Conservation (phyloP, 2,113 vertebrate species). For the Forbesichthys agassizii region DNA sequence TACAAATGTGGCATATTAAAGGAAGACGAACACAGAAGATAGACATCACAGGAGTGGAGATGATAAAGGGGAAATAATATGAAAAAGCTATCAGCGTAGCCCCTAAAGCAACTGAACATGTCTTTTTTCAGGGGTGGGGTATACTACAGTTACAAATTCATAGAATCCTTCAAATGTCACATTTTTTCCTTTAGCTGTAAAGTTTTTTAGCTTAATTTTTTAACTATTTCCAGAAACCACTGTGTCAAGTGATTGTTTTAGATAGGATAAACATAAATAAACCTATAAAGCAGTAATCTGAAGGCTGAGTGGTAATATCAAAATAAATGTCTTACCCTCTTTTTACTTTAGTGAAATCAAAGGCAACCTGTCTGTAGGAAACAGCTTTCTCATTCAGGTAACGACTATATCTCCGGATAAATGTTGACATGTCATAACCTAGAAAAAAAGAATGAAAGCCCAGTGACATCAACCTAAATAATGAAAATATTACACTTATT, state of each 20-base stretch:
- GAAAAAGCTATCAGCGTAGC: slow-evolving; percentile 3
- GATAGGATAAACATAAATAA: background rate
- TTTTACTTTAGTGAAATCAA: slow-evolving; percentile 99
- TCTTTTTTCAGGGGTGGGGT: background rate
- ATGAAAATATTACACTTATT: background rate
- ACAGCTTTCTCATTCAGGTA: slow-evolving; percentile 98
- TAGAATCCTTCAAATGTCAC: background rate
- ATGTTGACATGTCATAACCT: slow-evolving; percentile 99
- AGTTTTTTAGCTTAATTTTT: background rate
- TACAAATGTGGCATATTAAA: slow-evolving; percentile 14
- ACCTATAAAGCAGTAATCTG: too few species aligned
- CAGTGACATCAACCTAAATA: background rate
- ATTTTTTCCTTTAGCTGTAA: background rate
- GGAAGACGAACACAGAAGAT: slow-evolving; percentile 3
- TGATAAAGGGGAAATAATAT: background rate
- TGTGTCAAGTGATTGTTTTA: background rate
- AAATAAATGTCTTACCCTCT: slow-evolving; percentile 84
- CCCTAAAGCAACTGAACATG: slow-evolving; percentile 3
- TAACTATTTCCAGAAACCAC: background rate
- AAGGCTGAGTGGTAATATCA: background rate
- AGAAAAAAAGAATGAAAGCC: background rate
- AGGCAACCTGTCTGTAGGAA: slow-evolving; percentile 99
- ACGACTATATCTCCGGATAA: slow-evolving; percentile 95
- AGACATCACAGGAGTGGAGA: background rate
- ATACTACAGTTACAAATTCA: background rate